Percentiles rank a stretch among this genome's conserved stretches.
Evolutionary conservation across 2,797 vertebrate species (phyloP).

Genomic region (Geotrypetes seraphini): DNA sequence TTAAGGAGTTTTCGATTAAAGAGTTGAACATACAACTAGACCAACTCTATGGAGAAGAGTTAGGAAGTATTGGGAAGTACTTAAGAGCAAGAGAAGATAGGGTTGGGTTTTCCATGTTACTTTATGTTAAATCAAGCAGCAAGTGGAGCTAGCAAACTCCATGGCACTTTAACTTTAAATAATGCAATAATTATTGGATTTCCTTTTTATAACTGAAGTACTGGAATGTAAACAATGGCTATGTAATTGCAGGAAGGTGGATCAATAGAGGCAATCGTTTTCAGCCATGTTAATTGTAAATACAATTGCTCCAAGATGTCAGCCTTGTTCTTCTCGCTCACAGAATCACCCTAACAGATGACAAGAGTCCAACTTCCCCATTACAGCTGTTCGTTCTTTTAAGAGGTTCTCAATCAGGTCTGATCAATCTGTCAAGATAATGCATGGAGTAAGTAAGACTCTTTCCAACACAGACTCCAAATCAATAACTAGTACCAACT

Average conservation of each 20-base stretch:
- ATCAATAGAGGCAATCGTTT: slow-evolving; percentile 98
- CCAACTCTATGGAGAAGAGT: neutral
- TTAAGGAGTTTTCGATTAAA: too few species aligned
- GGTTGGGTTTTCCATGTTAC: slow-evolving; percentile 44
- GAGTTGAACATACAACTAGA: too few species aligned
- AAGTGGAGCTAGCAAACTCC: slow-evolving; percentile 75
- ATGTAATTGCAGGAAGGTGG: slow-evolving; percentile 97
- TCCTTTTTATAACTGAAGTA: slow-evolving; percentile 97
- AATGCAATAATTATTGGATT: slow-evolving; percentile 99
- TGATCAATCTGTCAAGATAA: slow-evolving; percentile 98
- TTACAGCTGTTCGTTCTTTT: slow-evolving; percentile 91
- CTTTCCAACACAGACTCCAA: slow-evolving; percentile 79
- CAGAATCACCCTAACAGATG: slow-evolving; percentile 77
- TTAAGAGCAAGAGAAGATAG: neutral
- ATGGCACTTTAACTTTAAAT: slow-evolving; percentile 98
- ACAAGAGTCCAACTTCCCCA: slow-evolving; percentile 90
- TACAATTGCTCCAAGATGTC: slow-evolving; percentile 79
- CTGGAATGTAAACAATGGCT: slow-evolving; percentile 99
- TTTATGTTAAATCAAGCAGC: slow-evolving; percentile 68
- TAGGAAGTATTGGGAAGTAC: neutral
- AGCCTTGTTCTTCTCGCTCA: slow-evolving; percentile 72
- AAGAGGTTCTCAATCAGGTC: slow-evolving; percentile 97
- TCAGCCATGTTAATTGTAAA: slow-evolving; percentile 96
- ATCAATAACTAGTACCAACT: slow-evolving; percentile 86
- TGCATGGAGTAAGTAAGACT: slow-evolving; percentile 87